phyloP scores from a whole-genome alignment of 2,113 vertebrate genomes.

The Microtus pennsylvanicus region DNA sequence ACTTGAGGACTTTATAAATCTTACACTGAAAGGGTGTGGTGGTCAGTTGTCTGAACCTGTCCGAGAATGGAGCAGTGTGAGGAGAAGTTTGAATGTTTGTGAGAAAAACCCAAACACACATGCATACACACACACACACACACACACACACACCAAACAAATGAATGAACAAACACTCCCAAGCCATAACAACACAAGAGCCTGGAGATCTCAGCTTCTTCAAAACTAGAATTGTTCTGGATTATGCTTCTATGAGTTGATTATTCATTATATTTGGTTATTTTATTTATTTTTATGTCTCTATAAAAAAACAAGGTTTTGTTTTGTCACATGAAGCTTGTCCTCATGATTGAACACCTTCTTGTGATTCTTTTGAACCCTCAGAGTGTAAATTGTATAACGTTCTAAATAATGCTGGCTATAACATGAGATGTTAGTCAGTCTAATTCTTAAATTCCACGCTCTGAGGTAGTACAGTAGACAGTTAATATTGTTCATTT shows the following conservation, averaged over 20 bases:
- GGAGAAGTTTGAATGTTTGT: not conserved
- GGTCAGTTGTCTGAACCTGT: not conserved
- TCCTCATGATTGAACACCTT: not conserved
- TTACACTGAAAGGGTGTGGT: not conserved
- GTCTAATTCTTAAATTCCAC: not conserved
- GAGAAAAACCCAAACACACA: not conserved
- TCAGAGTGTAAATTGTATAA: not conserved
- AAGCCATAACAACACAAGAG: too few relatives aligned
- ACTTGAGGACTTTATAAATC: not conserved
- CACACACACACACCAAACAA: not conserved
- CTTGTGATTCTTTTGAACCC: not conserved
- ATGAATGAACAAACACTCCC: not conserved
- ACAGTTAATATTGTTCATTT: not conserved
- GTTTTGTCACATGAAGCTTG: not conserved
- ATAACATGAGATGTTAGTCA: not conserved
- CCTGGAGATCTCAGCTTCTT: not conserved
- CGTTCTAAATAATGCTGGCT: not conserved
- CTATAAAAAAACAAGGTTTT: not conserved
- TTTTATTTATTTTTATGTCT: not conserved
- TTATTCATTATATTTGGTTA: not conserved
- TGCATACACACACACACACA: not conserved
- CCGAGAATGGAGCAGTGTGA: not conserved
- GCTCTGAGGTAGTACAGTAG: not conserved
- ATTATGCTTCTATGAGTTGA: too few relatives aligned
- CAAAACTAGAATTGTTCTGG: not conserved